These are phyloP conservation scores for Hypomecis punctinalis DNA, from an alignment of 2,888 invertebrate genomes.

Conservation along the genomic window DNA sequence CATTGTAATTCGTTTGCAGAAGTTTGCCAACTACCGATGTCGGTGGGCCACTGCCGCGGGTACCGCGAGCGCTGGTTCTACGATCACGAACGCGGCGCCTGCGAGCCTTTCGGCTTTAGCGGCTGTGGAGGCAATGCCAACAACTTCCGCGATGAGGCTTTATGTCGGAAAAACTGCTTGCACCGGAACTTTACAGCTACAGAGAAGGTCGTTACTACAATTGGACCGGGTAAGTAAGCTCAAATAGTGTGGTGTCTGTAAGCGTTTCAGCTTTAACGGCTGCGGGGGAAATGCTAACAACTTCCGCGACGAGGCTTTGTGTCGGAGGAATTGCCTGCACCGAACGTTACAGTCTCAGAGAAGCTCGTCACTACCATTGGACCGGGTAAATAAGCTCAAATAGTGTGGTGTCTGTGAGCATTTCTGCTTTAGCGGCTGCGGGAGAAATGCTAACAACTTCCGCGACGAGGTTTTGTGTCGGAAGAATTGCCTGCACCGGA, in stretches of 20 bases:
- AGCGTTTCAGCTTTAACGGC: no score
- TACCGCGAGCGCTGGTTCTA: constrained; percentile 94
- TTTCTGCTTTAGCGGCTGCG: constrained; percentile 95
- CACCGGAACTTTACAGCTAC: constrained; percentile 41
- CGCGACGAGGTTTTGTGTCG: constrained; percentile 89
- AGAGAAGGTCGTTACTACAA: constrained; percentile 10
- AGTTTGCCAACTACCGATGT: constrained; percentile 87
- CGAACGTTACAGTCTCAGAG: no score
- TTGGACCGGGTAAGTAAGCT: constrained; percentile 9
- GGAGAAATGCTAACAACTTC: constrained; percentile 95
- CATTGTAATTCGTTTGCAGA: constrained; percentile 60
- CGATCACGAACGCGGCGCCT: constrained; percentile 88
- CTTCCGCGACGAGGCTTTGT: no score
- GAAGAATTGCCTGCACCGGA: constrained; percentile 80
- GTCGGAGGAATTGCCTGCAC: no score
- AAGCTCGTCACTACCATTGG: no score
- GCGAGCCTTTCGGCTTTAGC: constrained; percentile 93
- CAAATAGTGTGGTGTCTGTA: no score
- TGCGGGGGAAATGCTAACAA: no score
- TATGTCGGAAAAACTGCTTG: constrained; percentile 88
- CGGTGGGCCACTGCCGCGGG: constrained; percentile 91
- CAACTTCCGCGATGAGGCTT: constrained; percentile 91
- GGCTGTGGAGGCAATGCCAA: constrained; percentile 96
- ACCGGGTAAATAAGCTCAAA: no score
- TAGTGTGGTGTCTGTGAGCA: no score